phyloP scores from a whole-genome alignment of 2,113 vertebrate genomes.

The Otus sunia region DNA sequence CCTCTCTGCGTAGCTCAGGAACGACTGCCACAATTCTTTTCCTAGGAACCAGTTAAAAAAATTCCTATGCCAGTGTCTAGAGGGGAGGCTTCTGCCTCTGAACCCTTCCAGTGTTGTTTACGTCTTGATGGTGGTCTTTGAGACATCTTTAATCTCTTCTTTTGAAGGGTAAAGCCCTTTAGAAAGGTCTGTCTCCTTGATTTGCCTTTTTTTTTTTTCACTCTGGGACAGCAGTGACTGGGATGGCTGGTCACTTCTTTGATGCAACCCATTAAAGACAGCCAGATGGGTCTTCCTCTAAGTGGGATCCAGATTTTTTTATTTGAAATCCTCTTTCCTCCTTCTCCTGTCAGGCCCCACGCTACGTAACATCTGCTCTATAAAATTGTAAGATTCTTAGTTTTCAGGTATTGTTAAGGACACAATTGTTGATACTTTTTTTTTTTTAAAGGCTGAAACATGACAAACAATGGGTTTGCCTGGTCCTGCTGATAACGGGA shows the following conservation, averaged over 20 bases:
- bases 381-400: accelerated
- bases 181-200: not conserved
- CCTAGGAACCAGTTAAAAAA: not conserved
- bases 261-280: not conserved
- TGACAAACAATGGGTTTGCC: not conserved
- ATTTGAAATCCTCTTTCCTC: not conserved
- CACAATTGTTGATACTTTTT: not conserved
- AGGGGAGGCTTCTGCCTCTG: not conserved
- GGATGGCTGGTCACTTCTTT: not conserved
- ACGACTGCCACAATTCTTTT: not conserved
- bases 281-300: not conserved
- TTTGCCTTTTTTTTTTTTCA: not conserved
- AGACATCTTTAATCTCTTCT: not conserved
- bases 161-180: not conserved
- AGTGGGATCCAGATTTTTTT: not conserved
- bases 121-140: not conserved
- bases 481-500: not conserved
- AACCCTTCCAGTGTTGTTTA: not conserved
- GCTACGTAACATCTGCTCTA: not conserved
- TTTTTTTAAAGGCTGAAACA: not conserved
- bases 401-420: not conserved
- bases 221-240: not conserved
- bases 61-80: not conserved
- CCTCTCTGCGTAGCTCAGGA: not conserved
- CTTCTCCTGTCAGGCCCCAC: not conserved